These are phyloP conservation scores for Pyrgilauda ruficollis DNA, from an alignment of 2,113 vertebrate genomes.

Conservation along the genomic window DNA sequence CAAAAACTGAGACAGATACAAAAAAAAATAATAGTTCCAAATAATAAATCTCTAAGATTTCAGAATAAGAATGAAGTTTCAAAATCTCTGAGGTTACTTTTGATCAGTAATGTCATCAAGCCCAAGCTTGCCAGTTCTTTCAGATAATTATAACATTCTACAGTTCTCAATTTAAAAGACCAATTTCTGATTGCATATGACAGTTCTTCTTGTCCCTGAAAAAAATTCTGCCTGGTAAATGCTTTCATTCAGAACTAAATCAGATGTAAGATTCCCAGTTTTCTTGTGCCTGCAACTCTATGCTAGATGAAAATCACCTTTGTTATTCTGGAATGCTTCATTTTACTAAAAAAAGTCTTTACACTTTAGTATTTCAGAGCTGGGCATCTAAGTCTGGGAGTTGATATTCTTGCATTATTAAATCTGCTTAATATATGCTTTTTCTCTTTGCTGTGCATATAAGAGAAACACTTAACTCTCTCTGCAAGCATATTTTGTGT, in stretches of 20 bases:
- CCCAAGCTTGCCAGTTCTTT: not conserved
- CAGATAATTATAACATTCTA: not conserved
- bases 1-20: not conserved
- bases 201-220: not conserved
- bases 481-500: not conserved
- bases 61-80: not conserved
- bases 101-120: not conserved
- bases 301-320: not conserved
- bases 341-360: not conserved
- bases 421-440: not conserved
- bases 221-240: not conserved
- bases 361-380: not conserved
- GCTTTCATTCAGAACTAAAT: not conserved
- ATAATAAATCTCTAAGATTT: not conserved
- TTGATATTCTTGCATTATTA: not conserved
- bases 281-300: not conserved
- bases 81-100: not conserved
- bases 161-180: not conserved
- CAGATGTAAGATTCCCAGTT: not conserved
- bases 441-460: not conserved
- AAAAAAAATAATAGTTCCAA: not conserved
- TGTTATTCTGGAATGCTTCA: not conserved
- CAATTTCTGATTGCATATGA: not conserved
- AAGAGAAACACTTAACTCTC: not conserved
- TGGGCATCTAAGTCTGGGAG: not conserved